Base-by-base conservation (phyloP, 2,888 invertebrate species). In the Plagodis dolabraria region DNA sequence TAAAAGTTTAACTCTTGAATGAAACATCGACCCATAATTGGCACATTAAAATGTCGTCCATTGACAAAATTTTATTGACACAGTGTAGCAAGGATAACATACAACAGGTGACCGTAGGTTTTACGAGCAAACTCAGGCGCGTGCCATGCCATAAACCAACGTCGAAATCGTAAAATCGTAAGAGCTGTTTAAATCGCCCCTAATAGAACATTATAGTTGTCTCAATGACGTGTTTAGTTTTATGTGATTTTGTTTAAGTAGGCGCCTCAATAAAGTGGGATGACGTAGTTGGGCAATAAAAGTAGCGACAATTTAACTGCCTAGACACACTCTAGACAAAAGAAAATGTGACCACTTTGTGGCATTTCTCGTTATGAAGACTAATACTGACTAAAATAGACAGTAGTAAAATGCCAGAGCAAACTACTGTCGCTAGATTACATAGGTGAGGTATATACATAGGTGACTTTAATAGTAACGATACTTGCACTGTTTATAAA, bases 61-160 rank as follows among this genome's bases (percentile, higher is more conserved):
- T 87, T 88, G 87, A 86, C 83, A 77, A 83, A 84, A 82, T 85
- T 87, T 86, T 86, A 87, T 87, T 82, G 84, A 81, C 83, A 83
- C 78, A 82, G 81, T 81, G 80, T 79, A 79, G 80, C 69, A 74
- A 79, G 79, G 79, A 80, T 81, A 80, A 77, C 79, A 76, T 69
- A 84, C 88, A 89, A 89, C 91, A 91, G 90, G 90, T 91, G 91
- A 90, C 90, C 87, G 85, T 78, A 82, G 80, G 80, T 87, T 89
- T 86, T 90, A 90, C 86, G 87, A 86, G 74, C 85, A 71, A 77
- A 80, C 71, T 77, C 70, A 75, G 77, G 80, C 87, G 82, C 85
- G 86, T 85, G 87, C 77, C 79, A 71, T 65, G 75, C 79, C 76
- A 81, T 84, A 83, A 83, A 84, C 79, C 75, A 81, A 74, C 85